Conservation (phyloP, 2,888 invertebrate genomes). For the Cephus runcator region DNA sequence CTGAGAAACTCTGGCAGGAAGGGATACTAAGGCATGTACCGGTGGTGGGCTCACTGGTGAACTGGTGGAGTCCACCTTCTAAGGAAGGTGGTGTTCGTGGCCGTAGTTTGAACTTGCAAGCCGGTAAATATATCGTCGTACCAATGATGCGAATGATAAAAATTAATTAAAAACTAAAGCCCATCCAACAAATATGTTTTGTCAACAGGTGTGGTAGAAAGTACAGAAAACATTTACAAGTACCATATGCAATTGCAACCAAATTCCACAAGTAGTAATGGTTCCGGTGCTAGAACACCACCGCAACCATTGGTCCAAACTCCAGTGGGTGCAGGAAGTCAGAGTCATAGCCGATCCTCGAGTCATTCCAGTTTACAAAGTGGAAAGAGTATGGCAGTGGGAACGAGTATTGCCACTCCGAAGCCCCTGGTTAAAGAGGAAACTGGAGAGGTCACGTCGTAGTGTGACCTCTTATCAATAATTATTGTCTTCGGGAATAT, state of each 20-base stretch:
- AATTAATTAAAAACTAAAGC: not conserved
- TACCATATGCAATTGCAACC: slow-evolving; percentile 84
- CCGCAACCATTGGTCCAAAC: slow-evolving; percentile 78
- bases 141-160: not conserved
- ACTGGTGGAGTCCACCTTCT: slow-evolving; percentile 94
- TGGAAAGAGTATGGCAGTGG: slow-evolving; percentile 49
- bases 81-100: slow-evolving; percentile 84
- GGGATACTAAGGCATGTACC: slow-evolving; percentile 94
- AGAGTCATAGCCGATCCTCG: slow-evolving; percentile 73
- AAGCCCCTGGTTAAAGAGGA: slow-evolving; percentile 54
- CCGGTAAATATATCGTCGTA: slow-evolving; percentile 44
- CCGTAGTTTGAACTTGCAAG: slow-evolving; percentile 81
- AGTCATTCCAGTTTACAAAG: slow-evolving; percentile 69
- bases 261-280: slow-evolving; percentile 67
- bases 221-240: slow-evolving; percentile 83
- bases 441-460: slow-evolving; percentile 43
- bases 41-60: slow-evolving; percentile 91
- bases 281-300: slow-evolving; percentile 73
- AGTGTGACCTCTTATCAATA: slow-evolving; percentile 29
- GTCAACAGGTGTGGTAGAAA: slow-evolving; percentile 79
- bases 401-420: slow-evolving; percentile 36
- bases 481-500: not conserved
- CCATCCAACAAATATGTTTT: not conserved
- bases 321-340: slow-evolving; percentile 69
- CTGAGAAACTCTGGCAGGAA: slow-evolving; percentile 92